Conservation (phyloP, 2,888 invertebrate species). For the Podabrus alpinus region DNA sequence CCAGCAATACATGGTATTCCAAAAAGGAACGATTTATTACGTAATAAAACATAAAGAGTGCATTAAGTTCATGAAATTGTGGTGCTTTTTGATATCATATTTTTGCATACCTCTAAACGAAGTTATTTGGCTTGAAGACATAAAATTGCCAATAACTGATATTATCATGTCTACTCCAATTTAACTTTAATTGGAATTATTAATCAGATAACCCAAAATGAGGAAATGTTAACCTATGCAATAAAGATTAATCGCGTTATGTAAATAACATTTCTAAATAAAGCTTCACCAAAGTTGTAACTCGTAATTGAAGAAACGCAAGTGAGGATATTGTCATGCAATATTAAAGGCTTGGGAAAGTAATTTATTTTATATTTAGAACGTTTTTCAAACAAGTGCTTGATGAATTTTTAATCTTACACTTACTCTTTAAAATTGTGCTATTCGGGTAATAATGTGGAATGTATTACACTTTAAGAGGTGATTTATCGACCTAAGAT, state of each 20-base stretch:
- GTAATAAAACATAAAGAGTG: neutral
- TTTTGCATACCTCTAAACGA: neutral
- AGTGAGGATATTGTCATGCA: neutral
- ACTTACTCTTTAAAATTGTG: neutral
- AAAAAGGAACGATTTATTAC: neutral
- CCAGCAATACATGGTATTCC: neutral
- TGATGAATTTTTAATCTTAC: neutral
- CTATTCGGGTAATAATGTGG: neutral
- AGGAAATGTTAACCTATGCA: neutral
- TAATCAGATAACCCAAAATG: neutral
- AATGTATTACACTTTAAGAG: neutral
- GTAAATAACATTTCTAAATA: neutral
- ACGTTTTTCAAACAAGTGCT: neutral
- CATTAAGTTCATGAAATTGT: neutral
- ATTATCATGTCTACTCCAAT: neutral
- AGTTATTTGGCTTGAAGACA: too few relatives aligned
- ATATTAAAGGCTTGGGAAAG: neutral
- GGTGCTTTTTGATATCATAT: neutral
- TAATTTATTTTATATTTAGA: neutral
- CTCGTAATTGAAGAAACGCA: neutral
- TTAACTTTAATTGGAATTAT: neutral
- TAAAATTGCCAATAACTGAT: neutral
- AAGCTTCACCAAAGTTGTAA: neutral
- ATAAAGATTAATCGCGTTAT: neutral
- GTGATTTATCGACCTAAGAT: neutral